These are phyloP conservation scores for Lota lota DNA, from an alignment of 2,113 vertebrate species.

Conservation along the genomic window DNA sequence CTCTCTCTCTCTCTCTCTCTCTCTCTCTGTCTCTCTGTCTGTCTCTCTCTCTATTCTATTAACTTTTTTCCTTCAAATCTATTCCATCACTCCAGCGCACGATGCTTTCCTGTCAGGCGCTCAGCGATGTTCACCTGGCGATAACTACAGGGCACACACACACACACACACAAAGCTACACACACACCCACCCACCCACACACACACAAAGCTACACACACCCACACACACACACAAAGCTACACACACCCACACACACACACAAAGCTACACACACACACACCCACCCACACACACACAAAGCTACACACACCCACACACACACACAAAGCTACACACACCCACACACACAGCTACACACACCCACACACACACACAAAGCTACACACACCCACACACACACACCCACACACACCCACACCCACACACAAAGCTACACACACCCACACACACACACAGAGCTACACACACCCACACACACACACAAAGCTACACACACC, in stretches of 20 bases:
- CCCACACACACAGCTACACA: background rate
- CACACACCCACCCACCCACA: background rate
- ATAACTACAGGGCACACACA: background rate
- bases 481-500: too few relatives aligned
- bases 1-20: background rate
- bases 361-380: background rate
- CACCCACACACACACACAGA: conserved; percentile 2
- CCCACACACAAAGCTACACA: background rate
- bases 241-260: background rate
- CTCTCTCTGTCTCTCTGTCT: background rate
- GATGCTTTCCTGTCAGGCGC: too few relatives aligned
- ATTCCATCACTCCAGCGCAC: too few relatives aligned
- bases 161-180: background rate
- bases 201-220: conserved; percentile 7
- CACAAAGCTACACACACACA: background rate
- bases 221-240: background rate
- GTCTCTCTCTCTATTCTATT: background rate
- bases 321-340: background rate
- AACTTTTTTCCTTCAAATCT: too few relatives aligned
- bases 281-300: conserved; percentile 1
- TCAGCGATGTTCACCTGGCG: too few relatives aligned
- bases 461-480: background rate
- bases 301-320: background rate
- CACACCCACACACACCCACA: background rate
- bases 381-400: background rate